Percentiles rank a stretch among this genome's conserved stretches.
Evolutionary conservation across 2,797 vertebrate genomes (phyloP).

Genomic region (Kryptolebias ocellatus): DNA sequence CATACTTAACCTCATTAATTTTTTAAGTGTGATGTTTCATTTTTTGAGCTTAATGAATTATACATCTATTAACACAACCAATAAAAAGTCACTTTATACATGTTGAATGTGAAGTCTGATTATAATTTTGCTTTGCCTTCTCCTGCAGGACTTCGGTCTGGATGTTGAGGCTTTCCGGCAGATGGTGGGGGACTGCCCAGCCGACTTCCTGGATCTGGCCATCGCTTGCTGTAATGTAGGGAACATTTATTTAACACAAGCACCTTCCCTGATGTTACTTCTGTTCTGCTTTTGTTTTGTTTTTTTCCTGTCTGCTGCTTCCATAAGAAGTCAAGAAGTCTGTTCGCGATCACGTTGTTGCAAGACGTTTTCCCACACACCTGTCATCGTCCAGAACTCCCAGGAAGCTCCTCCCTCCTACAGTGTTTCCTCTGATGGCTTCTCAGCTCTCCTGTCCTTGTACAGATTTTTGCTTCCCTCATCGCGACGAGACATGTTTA

Average conservation of each 20-base stretch:
- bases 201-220: constrained; percentile 88
- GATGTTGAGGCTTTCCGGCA: constrained; percentile 87
- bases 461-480: too few relatives aligned
- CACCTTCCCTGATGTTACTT: background rate
- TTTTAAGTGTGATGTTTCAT: background rate
- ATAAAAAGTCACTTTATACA: background rate
- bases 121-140: background rate
- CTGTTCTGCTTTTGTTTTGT: background rate
- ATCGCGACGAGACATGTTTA: too few relatives aligned
- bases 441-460: too few relatives aligned
- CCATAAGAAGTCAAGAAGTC: too few relatives aligned
- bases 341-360: too few relatives aligned
- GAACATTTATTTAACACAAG: background rate
- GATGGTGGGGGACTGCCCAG: constrained; percentile 89
- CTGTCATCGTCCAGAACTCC: too few relatives aligned
- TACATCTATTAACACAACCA: too few relatives aligned
- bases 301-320: background rate
- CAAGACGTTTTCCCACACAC: too few relatives aligned
- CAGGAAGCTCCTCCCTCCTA: too few relatives aligned
- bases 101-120: background rate
- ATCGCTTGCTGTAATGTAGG: constrained; percentile 93
- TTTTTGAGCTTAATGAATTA: background rate
- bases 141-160: constrained; percentile 90
- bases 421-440: too few relatives aligned
- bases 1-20: too few relatives aligned